A percentile compares a stretch with the other conserved stretches of the same genome.
Conservation (phyloP, 1,140 invertebrate genomes). For the Arctopsyche grandis region DNA sequence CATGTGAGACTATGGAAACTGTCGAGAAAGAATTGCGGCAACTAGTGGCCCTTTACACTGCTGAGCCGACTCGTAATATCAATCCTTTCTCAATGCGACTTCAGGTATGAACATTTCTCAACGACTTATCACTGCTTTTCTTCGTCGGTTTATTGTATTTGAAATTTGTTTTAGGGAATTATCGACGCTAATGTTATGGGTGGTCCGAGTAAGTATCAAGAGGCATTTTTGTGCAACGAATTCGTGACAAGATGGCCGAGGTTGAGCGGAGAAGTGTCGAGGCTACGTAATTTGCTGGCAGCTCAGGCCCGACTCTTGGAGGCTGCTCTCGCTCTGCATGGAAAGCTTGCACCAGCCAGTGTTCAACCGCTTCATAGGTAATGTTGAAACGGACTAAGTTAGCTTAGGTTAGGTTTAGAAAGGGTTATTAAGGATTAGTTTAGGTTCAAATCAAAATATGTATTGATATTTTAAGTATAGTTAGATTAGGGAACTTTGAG, state of each 20-base stretch:
- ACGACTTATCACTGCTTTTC: background rate
- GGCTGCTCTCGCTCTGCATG: slow-evolving; percentile 82
- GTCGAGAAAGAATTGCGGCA: slow-evolving; percentile 86
- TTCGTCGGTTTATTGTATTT: slow-evolving; percentile 6
- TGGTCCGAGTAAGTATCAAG: slow-evolving; percentile 94
- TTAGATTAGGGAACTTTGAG: too few relatives aligned
- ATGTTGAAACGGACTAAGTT: background rate
- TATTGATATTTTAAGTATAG: too few relatives aligned
- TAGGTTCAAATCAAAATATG: too few relatives aligned
- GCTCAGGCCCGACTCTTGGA: slow-evolving; percentile 85
- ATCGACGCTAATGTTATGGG: slow-evolving; percentile 96
- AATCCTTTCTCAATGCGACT: slow-evolving; percentile 93
- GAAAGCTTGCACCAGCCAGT: slow-evolving; percentile 80
- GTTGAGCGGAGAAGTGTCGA: slow-evolving; percentile 77
- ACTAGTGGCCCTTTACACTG: slow-evolving; percentile 80
- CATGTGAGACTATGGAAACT: slow-evolving; percentile 92
- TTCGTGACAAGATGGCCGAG: slow-evolving; percentile 76
- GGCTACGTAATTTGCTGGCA: slow-evolving; percentile 78
- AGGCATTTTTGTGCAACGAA: slow-evolving; percentile 88
- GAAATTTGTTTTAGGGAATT: slow-evolving; percentile 73
- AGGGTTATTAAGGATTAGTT: too few relatives aligned
- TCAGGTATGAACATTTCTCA: slow-evolving; percentile 63
- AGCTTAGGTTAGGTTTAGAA: too few relatives aligned
- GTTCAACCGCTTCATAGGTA: slow-evolving; percentile 87
- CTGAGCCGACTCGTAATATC: slow-evolving; percentile 82